phyloP scores from a whole-genome alignment of 1,140 invertebrate species.

The Brachionus calyciflorus region DNA sequence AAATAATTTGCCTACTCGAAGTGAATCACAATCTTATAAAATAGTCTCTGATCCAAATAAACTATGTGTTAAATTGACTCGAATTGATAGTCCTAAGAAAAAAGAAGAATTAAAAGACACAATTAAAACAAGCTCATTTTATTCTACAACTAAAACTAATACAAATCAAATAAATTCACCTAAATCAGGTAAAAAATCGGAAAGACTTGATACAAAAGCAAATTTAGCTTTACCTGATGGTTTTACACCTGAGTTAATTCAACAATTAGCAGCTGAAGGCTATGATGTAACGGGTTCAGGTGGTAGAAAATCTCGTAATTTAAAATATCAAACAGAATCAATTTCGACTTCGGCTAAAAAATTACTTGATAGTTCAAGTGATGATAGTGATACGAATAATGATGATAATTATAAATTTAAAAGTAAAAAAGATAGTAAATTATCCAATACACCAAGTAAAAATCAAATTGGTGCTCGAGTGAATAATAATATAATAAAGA shows the following conservation, averaged over 20 bases:
- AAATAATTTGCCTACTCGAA: too few species aligned
- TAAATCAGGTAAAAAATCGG: not conserved
- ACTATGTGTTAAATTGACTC: not conserved
- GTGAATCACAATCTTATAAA: too few species aligned
- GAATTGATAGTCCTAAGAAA: not conserved
- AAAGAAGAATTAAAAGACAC: not conserved
- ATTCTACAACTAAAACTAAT: not conserved
- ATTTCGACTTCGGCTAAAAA: not conserved
- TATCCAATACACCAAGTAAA: not conserved
- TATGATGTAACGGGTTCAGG: not conserved
- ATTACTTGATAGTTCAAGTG: not conserved
- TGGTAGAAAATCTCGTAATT: not conserved
- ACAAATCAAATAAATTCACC: not conserved
- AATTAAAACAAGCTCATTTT: not conserved
- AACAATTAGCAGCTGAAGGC: constrained; percentile 25
- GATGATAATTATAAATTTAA: not conserved
- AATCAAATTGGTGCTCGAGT: not conserved
- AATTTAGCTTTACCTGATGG: constrained; percentile 11
- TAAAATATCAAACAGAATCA: not conserved
- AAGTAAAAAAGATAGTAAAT: not conserved
- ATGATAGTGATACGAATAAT: too few species aligned
- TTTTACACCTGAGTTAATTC: constrained; percentile 43
- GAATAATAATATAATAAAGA: not conserved
- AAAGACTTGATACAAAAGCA: not conserved
- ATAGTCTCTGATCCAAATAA: not conserved